These are phyloP conservation scores for Myiagra hebetior DNA, from an alignment of 2,113 vertebrate species.

Conservation along the genomic window DNA sequence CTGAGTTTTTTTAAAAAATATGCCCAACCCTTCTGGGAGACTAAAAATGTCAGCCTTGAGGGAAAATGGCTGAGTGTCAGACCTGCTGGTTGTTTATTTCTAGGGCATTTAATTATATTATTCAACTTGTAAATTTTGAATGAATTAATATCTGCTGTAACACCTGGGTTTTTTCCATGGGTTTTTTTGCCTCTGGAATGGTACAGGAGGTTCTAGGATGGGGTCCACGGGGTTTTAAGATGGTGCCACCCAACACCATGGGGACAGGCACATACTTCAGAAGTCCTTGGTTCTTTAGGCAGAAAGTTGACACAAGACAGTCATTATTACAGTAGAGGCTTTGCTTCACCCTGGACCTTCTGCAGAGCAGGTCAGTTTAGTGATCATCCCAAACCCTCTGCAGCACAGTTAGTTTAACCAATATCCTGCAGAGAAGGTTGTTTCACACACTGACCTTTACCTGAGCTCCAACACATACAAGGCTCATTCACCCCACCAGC, in stretches of 20 bases:
- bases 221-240: background rate
- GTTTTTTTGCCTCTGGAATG: background rate
- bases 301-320: rapidly evolving
- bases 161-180: background rate
- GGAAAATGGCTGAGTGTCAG: background rate
- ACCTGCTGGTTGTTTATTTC: background rate
- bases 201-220: background rate
- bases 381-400: background rate
- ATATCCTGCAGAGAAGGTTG: rapidly evolving
- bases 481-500: background rate
- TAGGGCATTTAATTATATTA: background rate
- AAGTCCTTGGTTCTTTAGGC: background rate
- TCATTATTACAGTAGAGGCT: rapidly evolving
- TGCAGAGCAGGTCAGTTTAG: background rate
- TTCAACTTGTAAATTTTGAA: background rate
- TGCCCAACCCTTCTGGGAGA: background rate
- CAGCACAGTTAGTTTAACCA: background rate
- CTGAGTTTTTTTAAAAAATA: background rate
- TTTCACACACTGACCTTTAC: background rate
- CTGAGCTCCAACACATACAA: background rate
- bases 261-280: background rate
- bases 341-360: background rate
- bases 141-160: background rate
- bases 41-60: rapidly evolving
- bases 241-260: background rate